Conservation (phyloP, 2,113 vertebrate genomes). For the Podarcis cretensis region DNA sequence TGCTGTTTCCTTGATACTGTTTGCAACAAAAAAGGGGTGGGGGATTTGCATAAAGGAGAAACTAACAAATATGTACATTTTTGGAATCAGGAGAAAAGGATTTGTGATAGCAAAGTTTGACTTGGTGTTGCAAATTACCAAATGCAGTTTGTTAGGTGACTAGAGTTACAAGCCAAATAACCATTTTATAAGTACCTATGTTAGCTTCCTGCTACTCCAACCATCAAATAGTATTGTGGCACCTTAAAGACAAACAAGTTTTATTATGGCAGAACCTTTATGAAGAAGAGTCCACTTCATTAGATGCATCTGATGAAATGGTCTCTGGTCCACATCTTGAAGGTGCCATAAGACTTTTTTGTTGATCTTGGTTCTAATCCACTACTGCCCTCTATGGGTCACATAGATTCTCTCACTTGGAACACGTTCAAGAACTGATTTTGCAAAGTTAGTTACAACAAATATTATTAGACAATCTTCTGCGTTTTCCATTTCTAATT, state of each 20-base stretch:
- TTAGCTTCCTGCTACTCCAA: neutral
- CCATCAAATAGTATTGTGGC: no score
- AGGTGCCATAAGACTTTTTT: no score
- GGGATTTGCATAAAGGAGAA: neutral
- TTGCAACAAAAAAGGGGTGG: no score
- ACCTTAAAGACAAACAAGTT: no score
- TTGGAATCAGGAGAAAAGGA: neutral
- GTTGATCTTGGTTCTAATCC: neutral
- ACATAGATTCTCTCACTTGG: neutral
- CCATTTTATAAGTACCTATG: neutral
- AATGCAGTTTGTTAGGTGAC: neutral
- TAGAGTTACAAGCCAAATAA: neutral
- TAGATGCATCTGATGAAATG: no score
- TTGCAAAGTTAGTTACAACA: neutral
- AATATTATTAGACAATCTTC: neutral
- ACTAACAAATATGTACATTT: neutral
- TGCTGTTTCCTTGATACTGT: neutral
- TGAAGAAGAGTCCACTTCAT: no score
- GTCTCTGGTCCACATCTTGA: no score
- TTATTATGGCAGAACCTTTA: no score
- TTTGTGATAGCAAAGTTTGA: neutral
- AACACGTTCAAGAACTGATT: neutral
- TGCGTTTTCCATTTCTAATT: neutral
- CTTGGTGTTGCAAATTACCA: neutral
- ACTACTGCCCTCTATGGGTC: neutral